Evolutionary conservation across 2,888 invertebrate species (phyloP), one percentile per base, ranked within the genome.

Genomic region (Hartigia nigra): DNA sequence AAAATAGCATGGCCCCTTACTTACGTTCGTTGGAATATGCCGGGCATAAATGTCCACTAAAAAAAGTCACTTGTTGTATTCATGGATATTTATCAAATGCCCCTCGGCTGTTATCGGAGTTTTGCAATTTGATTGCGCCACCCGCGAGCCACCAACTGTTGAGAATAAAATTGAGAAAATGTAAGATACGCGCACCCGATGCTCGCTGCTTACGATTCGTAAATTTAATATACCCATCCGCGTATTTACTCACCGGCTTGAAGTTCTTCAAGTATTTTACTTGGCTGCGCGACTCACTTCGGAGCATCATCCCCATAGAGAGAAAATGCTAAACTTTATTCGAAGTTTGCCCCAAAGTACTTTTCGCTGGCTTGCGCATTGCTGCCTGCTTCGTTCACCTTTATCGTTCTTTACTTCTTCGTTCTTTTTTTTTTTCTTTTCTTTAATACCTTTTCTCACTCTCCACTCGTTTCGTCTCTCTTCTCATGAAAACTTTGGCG

Each of bases 271-370:
- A 76, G 80, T 82, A 83, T 85, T 84, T 82, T 82, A 82, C 83
- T 84, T 82, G 82, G 79, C 78, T 79, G 81, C 55, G 55, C 72
- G 55, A 77, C 76, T 77, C 77, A 35, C 81, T 84, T 78, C 77
- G 69, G 76, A 77, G 76, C 77, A 36, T 74, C 77, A 36, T 74
- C 70, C 55, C 78, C 76, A 77, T 37, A 76, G 36, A 78, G 79
- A 81, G 82, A 81, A 86, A 86, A 84, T 78, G 76, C 79, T 69
- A 79, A 86, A 86, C 85, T 85, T 85, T 86, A 81, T 84, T 81
- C 77, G 37, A 79, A 79, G 70, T 79, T 77, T 76, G 55, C 55
- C 37, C 75, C 75, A 34, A 72, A 69, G 31, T 70, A 36, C 78
- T 32, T 69, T 75, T 35, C 34, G 72, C 72, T 23, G 31, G 72